Evolutionary conservation across 2,797 vertebrate genomes (phyloP), one percentile per base, ranked within the genome.

Genomic region (Merluccius polli): DNA sequence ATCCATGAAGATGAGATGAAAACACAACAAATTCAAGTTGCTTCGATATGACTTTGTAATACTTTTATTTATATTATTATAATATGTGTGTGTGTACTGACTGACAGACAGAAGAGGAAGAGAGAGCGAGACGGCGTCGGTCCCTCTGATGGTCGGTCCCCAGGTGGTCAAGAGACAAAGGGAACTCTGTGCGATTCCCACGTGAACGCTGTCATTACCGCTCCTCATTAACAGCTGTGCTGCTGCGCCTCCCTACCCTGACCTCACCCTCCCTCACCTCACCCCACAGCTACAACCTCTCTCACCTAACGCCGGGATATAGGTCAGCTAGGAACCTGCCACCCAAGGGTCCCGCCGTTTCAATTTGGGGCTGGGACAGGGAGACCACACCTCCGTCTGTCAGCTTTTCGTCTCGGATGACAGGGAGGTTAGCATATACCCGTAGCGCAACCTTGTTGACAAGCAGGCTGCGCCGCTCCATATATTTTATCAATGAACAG

Each of bases 91-190:
- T 7, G 52, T 63, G n/a, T 63, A 38, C 36, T 38, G 36, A 38
- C n/a, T 4, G 44, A 52, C 4, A 63, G 21, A 63, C 21, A 63
- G 52, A 48, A 2, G 52, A 63, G 18, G 18, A 21, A 48, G 44
- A 48, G 44, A 21, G 44, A 52, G 48, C 21, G 48, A 8, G 18
- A 52, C 1, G 13, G 41, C 3, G 41, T 13, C 41, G 84, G 83
- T 86, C 78, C n/a, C n/a, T 86, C 77, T 27, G 81, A 72, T 85
- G 83, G 82, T 80, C 76, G 73, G 82, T 83, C 84, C 81, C 87
- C 83, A 91, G 88, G 92, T 90, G 87, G 86, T 82, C 81, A 70
- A 35, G 78, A 89, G 82, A 93, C 88, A 90, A 93, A 93, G 86
- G 82, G 80, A 81, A 88, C 84, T 79, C 87, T 91, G 86, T 90